Evolutionary conservation across 1,140 invertebrate genomes (phyloP), one percentile per base, ranked within the genome.

Genomic region (Cherax destructor): DNA sequence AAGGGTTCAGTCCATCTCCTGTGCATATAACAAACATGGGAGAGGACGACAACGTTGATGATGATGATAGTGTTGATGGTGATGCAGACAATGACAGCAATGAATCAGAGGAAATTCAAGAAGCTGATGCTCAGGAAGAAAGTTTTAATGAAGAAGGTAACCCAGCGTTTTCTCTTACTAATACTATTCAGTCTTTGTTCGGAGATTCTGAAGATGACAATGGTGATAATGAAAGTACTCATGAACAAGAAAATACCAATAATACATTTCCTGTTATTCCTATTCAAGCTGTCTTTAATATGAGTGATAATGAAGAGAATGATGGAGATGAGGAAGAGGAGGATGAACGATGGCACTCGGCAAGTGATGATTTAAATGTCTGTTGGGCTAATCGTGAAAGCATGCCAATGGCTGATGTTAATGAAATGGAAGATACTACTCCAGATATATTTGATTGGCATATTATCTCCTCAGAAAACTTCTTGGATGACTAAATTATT

Each of bases 251-350:
- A 6, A 69, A n/a, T 69, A 69, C 16, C 18, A 18, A 5, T 74
- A 11, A 74, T 74, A 30, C 11, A 30, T 74, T 10, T 30, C 6
- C 4, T 9, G 69, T 30, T 10, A 7, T 30, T 5, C 7, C n/a
- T 10, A 30, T 74, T 21, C 69, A 74, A 6, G 30, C 69, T 6
- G 11, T 30, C 24, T 30, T 74, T n/a, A 74, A 74, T 30, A 74
- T 74, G 69, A 30, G 7, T 30, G 69, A 74, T 9, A 49, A 79
- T 24, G 77, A 79, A 24, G 50, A 79, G 4, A 24, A 79, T 24
- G 77, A 79, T 79, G 50, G 13, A 18, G 50, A 79, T 50, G 81
- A 83, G 16, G 81, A 83, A n/a, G 81, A 83, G 59, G 81, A 83
- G 59, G 81, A 83, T 16, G 81, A 83, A 18, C 61, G 81, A n/a